Evolutionary conservation across 2,888 invertebrate genomes (phyloP).

Genomic region (Spodoptera picta): DNA sequence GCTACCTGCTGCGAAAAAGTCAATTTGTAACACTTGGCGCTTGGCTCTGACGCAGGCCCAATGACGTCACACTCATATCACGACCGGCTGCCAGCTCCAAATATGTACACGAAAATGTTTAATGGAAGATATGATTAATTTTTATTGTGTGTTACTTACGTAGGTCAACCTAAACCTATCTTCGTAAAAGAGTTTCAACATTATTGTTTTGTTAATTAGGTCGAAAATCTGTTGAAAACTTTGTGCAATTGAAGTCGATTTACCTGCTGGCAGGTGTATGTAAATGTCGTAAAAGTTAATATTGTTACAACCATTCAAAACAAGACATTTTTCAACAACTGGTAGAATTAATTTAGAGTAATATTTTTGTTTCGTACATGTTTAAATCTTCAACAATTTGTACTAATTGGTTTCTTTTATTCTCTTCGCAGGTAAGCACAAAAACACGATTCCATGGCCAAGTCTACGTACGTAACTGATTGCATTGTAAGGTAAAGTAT

Average conservation of each 20-base stretch:
- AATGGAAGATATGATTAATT: no score
- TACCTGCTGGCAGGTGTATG: no score
- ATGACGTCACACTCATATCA: conserved; percentile 37
- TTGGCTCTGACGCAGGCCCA: conserved; percentile 18
- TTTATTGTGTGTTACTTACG: no score
- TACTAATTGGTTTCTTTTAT: conserved; percentile 39
- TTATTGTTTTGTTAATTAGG: no score
- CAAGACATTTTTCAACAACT: conserved; percentile 20
- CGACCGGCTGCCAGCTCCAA: background rate
- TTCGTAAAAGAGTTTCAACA: no score
- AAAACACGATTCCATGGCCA: conserved; percentile 8
- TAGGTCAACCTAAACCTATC: no score
- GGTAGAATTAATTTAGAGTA: background rate
- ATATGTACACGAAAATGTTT: conserved; percentile 1
- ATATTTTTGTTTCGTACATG: background rate
- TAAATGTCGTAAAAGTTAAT: no score
- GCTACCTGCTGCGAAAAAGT: conserved; percentile 41
- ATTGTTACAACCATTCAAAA: no score
- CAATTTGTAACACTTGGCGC: conserved; percentile 43
- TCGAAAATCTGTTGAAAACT: no score
- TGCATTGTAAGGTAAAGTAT: conserved; percentile 41
- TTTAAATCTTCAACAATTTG: background rate
- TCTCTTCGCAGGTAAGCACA: conserved; percentile 71
- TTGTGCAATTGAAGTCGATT: no score
- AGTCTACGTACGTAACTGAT: conserved; percentile 7